Percentiles rank a stretch among this genome's conserved stretches.
Conservation (phyloP, 2,797 vertebrate genomes). For the Cuculus canorus region DNA sequence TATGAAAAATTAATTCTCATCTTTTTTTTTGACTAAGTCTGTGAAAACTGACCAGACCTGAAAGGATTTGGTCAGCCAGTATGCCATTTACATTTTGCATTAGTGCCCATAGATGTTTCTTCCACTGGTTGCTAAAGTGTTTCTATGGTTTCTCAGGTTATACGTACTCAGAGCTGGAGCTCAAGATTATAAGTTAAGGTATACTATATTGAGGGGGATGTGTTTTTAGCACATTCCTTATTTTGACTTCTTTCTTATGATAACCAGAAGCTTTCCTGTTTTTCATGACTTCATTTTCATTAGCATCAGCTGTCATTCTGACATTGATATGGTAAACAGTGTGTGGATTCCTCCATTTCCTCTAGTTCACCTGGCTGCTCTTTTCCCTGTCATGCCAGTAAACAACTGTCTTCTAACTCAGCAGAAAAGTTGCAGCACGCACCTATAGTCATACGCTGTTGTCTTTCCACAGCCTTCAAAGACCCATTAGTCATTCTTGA, state of each 20-base stretch:
- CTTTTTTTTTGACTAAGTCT: background rate
- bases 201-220: accelerated
- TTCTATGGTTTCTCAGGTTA: background rate
- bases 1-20: background rate
- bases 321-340: too few species aligned
- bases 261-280: background rate
- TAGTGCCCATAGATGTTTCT: background rate
- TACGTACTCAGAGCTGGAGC: background rate
- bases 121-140: background rate
- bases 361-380: too few species aligned
- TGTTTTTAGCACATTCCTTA: background rate
- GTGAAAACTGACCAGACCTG: background rate
- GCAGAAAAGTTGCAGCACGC: too few species aligned
- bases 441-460: too few species aligned
- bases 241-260: background rate
- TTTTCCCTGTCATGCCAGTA: too few species aligned
- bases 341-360: too few species aligned
- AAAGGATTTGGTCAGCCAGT: background rate
- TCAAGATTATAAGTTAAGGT: background rate
- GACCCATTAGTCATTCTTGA: background rate
- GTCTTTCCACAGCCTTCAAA: background rate
- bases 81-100: background rate
- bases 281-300: too few species aligned
- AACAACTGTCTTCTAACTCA: too few species aligned
- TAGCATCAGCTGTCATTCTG: too few species aligned